Evolutionary conservation across 2,113 vertebrate genomes (phyloP), one percentile per base, ranked within the genome.

Genomic region (Hippocampus barbouri): DNA sequence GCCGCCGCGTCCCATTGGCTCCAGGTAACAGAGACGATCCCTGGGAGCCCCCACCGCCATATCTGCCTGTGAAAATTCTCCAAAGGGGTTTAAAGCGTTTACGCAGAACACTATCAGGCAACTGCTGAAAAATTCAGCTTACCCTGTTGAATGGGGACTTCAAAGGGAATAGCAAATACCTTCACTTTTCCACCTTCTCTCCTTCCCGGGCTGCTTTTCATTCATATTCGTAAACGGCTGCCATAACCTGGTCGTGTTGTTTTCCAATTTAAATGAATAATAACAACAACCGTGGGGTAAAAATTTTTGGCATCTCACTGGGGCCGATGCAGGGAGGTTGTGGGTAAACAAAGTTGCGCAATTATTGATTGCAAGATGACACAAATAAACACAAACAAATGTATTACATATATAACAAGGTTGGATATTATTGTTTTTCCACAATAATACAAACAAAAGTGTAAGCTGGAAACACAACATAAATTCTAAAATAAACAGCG

Each of bases 1-100:
- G 94, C 94, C 93, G 6, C 88, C 83, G 90, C 93, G 93, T 94
- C 95, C 93, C 94, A 94, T 88, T 91, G 92, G 94, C 94, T 95
- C 93, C 94, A 95, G 92, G 94, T 94, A 95, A 96, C 95, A 95
- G 95, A 95, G 96, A 94, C 93, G 93, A 89, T 93, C 89, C 89
- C 94, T 94, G 94, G 94, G 93, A 93, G 92, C 91, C 85, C 90
- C 92, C 80, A 91, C 93, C n/a, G 64, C 64, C 23, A 91, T 95
- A 95, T 96, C 94, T 95, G 93, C 93, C 94, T 94, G 93, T 95
- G 94, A 95, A 90, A 96, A 98, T 96, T 96, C 96, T 98, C 95
- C 93, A 95, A 96, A 97, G 95, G 95, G 96, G 94, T 97, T 98
- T 97, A 96, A 38, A 96, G 95, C 96, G 95, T 97, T 97, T 97